phyloP scores from a whole-genome alignment of 2,888 invertebrate species.

The Phymatocera aterrima region DNA sequence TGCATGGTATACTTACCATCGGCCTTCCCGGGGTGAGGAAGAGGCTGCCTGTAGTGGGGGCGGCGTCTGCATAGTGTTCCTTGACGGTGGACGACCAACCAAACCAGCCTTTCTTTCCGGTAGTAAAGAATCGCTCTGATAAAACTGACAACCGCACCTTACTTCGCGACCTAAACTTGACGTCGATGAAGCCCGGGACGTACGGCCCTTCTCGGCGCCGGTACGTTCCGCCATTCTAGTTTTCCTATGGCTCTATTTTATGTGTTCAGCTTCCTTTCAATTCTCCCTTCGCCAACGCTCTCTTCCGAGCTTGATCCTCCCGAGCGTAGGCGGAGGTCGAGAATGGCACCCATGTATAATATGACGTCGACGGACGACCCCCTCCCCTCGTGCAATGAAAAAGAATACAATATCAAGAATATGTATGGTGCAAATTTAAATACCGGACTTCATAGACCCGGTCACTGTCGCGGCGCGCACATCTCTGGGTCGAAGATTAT shows the following conservation, averaged over 20 bases:
- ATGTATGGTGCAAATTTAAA: neutral
- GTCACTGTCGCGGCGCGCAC: constrained; percentile 44
- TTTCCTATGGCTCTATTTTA: neutral
- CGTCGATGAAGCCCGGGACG: constrained; percentile 81
- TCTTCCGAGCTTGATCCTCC: constrained; percentile 10
- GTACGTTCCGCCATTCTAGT: constrained; percentile 77
- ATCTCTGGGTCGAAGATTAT: constrained; percentile 45
- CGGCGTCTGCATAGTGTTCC: constrained; percentile 74
- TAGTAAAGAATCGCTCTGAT: constrained; percentile 86
- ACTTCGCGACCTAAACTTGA: constrained; percentile 83
- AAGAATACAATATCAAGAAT: neutral
- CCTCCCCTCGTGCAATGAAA: neutral
- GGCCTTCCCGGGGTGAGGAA: constrained; percentile 18
- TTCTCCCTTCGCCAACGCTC: neutral
- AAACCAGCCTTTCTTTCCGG: constrained; percentile 86
- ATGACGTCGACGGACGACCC: neutral
- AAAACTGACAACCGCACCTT: constrained; percentile 91
- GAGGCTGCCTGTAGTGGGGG: neutral
- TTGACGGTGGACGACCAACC: constrained; percentile 81
- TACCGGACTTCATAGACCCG: constrained; percentile 28
- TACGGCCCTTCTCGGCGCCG: constrained; percentile 81
- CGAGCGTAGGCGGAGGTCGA: constrained; percentile 9
- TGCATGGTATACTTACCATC: constrained; percentile 50
- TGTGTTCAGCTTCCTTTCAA: neutral
- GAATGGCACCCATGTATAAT: neutral